Evolutionary conservation across 2,888 invertebrate genomes (phyloP).

Genomic region (Spisula subtruncata): DNA sequence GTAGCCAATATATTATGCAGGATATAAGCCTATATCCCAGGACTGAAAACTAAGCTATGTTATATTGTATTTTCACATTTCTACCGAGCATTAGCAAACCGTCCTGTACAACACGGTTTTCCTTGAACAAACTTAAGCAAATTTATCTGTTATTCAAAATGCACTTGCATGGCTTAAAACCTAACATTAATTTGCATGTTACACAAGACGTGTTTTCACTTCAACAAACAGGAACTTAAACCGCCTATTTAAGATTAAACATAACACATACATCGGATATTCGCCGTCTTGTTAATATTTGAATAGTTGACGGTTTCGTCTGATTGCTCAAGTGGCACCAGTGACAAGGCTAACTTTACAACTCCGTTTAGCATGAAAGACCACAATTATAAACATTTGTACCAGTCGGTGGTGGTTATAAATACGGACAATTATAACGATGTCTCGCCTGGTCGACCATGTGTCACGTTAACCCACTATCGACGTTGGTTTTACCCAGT

Average conservation of each 20-base stretch:
- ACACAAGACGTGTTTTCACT: not conserved
- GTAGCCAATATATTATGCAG: no score
- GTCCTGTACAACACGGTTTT: no score
- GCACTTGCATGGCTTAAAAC: not conserved
- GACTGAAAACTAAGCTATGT: no score
- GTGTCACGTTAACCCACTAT: constrained; percentile 34
- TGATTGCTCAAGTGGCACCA: constrained; percentile 18
- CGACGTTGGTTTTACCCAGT: constrained; percentile 57
- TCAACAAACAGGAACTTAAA: not conserved
- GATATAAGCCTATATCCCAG: no score
- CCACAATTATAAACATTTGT: not conserved
- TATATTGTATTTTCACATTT: no score
- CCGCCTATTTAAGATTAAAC: not conserved
- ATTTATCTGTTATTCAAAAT: not conserved
- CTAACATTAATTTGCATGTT: not conserved
- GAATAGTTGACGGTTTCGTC: not conserved
- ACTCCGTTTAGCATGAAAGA: not conserved
- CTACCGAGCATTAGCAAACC: no score
- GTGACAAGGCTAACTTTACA: not conserved
- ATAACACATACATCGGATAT: not conserved
- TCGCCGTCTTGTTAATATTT: not conserved
- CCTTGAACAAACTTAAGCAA: not conserved
- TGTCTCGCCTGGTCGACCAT: constrained; percentile 42
- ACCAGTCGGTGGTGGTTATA: not conserved
- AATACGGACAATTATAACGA: not conserved